Conservation (phyloP, 2,113 vertebrate species). For the Silurus meridionalis region DNA sequence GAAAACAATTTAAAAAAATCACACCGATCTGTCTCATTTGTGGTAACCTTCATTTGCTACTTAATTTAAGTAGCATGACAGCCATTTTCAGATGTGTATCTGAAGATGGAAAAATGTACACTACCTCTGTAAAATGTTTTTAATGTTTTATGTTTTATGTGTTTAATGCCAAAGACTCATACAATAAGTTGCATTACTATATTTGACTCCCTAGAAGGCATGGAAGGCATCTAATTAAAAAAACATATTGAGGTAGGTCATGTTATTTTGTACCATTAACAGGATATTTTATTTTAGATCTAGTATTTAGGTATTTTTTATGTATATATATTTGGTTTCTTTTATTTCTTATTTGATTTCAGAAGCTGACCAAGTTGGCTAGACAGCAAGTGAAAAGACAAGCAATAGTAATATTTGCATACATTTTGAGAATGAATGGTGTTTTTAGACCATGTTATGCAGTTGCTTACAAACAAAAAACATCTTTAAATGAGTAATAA, state of each 20-base stretch:
- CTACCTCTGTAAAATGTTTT: background rate
- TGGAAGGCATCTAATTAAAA: background rate
- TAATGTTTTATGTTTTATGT: no score
- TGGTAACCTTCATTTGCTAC: background rate
- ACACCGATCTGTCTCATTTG: background rate
- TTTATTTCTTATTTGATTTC: background rate
- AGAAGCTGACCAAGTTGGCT: background rate
- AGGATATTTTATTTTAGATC: background rate
- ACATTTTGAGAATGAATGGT: background rate
- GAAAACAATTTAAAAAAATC: background rate
- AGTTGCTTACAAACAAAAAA: background rate
- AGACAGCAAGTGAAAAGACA: background rate
- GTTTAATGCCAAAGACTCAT: background rate
- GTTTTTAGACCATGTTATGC: background rate
- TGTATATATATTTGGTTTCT: no score
- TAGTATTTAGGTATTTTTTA: no score
- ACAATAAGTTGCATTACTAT: background rate
- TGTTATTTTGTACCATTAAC: background rate
- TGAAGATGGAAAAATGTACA: background rate
- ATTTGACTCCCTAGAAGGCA: background rate
- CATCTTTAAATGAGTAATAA: background rate
- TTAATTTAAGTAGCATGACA: background rate
- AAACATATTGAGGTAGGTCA: background rate
- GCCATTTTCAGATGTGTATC: background rate
- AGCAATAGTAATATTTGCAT: background rate